Evolutionary conservation across 2,888 invertebrate genomes (phyloP), one percentile per base, ranked within the genome.

Genomic region (Andrena bicolor): DNA sequence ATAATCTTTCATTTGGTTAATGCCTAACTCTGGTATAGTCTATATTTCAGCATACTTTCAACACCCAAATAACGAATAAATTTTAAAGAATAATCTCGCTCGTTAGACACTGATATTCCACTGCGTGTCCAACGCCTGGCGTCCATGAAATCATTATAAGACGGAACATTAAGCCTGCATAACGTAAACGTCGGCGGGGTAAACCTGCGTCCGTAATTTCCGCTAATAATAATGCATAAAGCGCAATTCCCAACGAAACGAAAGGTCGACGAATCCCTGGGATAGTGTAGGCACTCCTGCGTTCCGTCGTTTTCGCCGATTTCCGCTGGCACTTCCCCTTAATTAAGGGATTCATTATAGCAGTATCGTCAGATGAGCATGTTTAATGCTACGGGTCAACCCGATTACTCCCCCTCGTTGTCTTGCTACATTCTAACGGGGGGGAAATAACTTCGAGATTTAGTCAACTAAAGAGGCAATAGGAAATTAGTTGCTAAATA

Each of bases 301-400:
- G 76, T 86, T 85, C 84, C 81, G 74, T 81, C 80, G 75, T 82
- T 82, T 79, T 78, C 81, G 73, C 83, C 86, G 86, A 83, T 88
- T 90, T 88, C 81, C 84, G 76, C 65, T 76, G 65, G 48, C 71
- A 77, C 82, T 82, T 77, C 71, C 79, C 78, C 84, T 83, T 90
- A 90, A 91, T 91, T 90, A 90, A 80, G 74, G 86, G 87, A 90
- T 91, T 89, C 90, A 91, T 89, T 91, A 90, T 82, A 84, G 61
- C 80, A 74, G 80, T 82, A 82, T 82, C 66, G 82, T 82, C 73
- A 68, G 70, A 20, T 35, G 53, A 72, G 77, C 61, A 79, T 79
- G 76, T 83, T 85, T 86, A 80, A 85, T 86, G 74, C 26, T 66
- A 13, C 26, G 66, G 35, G 53, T 61, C 49, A 72, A 23, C 68